A percentile compares a stretch with the other conserved stretches of the same genome.
Evolutionary conservation across 2,888 invertebrate species (phyloP).

Genomic region (Unio pictorum): DNA sequence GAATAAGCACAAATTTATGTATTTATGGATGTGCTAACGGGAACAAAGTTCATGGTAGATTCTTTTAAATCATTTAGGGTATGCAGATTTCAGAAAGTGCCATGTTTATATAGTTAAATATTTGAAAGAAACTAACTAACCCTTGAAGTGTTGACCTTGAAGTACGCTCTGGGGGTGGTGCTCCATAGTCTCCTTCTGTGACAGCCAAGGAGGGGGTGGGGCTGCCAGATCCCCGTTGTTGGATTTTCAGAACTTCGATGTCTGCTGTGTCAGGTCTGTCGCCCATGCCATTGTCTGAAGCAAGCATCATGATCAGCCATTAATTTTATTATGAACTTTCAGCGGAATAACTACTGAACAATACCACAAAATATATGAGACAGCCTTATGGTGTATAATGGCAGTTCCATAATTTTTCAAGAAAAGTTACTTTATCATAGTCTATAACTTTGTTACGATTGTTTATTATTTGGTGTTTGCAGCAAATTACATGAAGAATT

Average conservation of each 20-base stretch:
- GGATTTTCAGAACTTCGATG: constrained; percentile 55
- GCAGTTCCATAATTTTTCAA: neutral
- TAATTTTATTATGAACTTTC: no score
- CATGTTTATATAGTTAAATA: no score
- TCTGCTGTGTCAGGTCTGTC: constrained; percentile 63
- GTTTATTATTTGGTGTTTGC: constrained; percentile 1
- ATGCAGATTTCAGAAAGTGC: no score
- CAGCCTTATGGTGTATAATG: neutral
- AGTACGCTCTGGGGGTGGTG: constrained; percentile 11
- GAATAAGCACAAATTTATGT: no score
- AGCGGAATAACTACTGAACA: no score
- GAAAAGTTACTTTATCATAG: neutral
- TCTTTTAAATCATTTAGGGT: no score
- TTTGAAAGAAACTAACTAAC: constrained; percentile 27
- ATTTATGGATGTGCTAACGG: no score
- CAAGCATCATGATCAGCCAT: neutral
- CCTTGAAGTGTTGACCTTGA: constrained; percentile 59
- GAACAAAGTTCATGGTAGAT: no score
- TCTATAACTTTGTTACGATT: neutral
- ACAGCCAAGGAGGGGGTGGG: constrained; percentile 52
- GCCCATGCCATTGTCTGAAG: constrained; percentile 19
- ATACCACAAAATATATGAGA: neutral
- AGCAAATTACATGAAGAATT: no score
- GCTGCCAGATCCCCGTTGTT: constrained; percentile 33
- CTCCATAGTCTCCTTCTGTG: constrained; percentile 58